These are phyloP conservation scores for Xerus rutilus DNA, from an alignment of 2,797 vertebrate species.

Conservation along the genomic window DNA sequence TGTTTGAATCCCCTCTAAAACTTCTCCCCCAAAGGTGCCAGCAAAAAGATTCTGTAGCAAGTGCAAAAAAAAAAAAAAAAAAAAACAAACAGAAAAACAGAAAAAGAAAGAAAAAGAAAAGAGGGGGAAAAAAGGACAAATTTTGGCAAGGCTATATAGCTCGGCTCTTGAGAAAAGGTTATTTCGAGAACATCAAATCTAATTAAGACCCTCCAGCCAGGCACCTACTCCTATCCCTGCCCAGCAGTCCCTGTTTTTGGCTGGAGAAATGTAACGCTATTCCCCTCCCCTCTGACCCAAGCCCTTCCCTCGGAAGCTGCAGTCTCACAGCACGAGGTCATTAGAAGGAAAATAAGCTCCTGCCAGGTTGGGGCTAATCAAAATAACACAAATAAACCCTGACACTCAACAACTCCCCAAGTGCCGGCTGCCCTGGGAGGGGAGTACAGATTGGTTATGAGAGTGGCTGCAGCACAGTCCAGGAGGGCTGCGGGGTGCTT, in stretches of 20 bases:
- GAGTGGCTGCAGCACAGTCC: constrained; percentile 66
- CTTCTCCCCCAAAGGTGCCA: not conserved
- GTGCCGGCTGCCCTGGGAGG: constrained; percentile 85
- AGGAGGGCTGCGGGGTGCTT: constrained; percentile 39
- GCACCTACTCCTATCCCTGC: not conserved
- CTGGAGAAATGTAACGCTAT: constrained; percentile 67
- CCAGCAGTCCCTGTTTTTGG: not conserved
- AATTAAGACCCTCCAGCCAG: constrained; percentile 57
- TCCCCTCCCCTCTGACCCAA: constrained; percentile 76
- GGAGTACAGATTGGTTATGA: constrained; percentile 87
- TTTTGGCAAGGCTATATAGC: not conserved
- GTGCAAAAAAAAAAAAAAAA: not conserved
- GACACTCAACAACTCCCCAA: constrained; percentile 91
- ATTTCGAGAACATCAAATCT: constrained; percentile 45
- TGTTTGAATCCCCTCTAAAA: not conserved
- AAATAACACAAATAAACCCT: constrained; percentile 91
- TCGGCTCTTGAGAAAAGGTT: not conserved
- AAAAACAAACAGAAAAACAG: not conserved
- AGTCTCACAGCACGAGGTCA: constrained; percentile 88
- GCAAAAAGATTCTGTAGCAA: not conserved
- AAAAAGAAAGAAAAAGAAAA: too few species aligned
- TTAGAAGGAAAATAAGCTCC: constrained; percentile 89
- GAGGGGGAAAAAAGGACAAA: not conserved
- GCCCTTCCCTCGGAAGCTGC: constrained; percentile 82
- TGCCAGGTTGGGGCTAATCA: constrained; percentile 89